These are phyloP conservation scores for Percopsis transmontana DNA, from an alignment of 2,113 vertebrate species.

Conservation along the genomic window DNA sequence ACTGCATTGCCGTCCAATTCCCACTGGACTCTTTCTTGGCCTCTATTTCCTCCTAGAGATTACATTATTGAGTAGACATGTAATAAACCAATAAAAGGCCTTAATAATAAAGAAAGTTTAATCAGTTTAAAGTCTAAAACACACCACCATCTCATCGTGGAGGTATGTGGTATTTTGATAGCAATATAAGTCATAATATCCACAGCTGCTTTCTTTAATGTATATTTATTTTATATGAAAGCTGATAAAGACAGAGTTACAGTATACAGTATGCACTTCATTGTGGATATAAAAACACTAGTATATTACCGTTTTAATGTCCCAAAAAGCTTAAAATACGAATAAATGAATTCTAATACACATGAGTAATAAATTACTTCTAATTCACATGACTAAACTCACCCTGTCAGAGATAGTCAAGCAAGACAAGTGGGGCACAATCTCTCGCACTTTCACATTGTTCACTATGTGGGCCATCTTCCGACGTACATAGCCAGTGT, in stretches of 20 bases:
- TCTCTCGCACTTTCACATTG: conserved; percentile 63
- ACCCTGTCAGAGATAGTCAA: conserved; percentile 74
- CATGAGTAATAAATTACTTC: no score
- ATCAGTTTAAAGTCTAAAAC: no score
- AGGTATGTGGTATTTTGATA: no score
- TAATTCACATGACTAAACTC: background rate
- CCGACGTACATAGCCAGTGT: conserved; percentile 61
- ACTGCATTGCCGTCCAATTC: conserved; percentile 54
- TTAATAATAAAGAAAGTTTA: background rate
- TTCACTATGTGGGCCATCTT: conserved; percentile 56
- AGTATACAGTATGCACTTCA: no score
- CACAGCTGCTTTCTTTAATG: no score
- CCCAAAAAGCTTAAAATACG: background rate
- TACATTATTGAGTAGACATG: background rate
- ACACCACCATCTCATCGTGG: no score
- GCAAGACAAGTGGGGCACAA: conserved; percentile 66
- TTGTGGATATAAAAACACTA: no score
- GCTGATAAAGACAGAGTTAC: no score
- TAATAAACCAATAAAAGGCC: background rate
- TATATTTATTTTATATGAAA: no score
- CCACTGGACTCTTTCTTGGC: conserved; percentile 66
- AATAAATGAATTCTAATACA: background rate
- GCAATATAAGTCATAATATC: no score
- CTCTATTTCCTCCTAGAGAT: conserved; percentile 69
- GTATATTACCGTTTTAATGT: no score